Conservation (phyloP, 2,113 vertebrate genomes). For the Coturnix japonica region DNA sequence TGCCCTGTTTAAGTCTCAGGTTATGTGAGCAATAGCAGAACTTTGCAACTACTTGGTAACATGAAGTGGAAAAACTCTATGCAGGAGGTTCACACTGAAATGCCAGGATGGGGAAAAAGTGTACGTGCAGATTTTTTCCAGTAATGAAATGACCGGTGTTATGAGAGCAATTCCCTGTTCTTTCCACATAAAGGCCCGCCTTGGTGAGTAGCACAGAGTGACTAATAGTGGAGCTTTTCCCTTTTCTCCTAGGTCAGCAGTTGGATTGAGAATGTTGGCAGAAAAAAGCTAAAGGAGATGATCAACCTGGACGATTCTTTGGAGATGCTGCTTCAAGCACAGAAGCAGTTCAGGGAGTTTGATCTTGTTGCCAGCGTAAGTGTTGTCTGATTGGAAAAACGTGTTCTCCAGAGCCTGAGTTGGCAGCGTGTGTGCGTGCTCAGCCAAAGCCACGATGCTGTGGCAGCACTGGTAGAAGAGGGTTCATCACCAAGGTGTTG, state of each 20-base stretch:
- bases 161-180: background rate
- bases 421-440: background rate
- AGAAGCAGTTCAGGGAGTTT: slow-evolving; percentile 82
- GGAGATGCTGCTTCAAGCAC: slow-evolving; percentile 78
- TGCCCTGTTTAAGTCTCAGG: slow-evolving; percentile 40
- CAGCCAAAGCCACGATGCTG: background rate
- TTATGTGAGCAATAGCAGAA: slow-evolving; percentile 22
- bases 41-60: slow-evolving; percentile 3
- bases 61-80: slow-evolving; percentile 23
- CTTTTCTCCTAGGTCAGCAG: slow-evolving; percentile 79
- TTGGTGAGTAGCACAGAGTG: background rate
- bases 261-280: slow-evolving; percentile 86
- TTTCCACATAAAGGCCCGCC: background rate
- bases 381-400: background rate
- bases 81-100: slow-evolving; percentile 12
- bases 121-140: background rate
- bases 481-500: background rate
- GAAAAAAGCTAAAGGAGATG: slow-evolving; percentile 76
- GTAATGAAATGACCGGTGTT: background rate
- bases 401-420: background rate
- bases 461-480: background rate
- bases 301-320: slow-evolving; percentile 78
- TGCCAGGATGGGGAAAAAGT: background rate
- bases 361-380: slow-evolving; percentile 82
- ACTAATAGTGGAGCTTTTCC: background rate